Percentiles rank a stretch among this genome's conserved stretches.
phyloP scores from a whole-genome alignment of 2,113 vertebrate genomes.

The Elephantulus edwardii region DNA sequence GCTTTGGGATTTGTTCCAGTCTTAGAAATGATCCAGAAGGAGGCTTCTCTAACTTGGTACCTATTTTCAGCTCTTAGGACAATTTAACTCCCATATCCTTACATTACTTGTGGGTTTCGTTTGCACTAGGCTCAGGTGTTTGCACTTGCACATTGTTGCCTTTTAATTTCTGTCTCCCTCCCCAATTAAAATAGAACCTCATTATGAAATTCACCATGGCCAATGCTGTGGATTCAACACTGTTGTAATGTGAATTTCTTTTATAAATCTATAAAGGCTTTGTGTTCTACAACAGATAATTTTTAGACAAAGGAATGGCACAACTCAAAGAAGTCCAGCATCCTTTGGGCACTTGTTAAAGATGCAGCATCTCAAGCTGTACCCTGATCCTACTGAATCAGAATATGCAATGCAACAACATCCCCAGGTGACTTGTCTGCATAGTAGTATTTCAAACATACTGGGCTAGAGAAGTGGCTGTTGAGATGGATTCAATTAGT shows the following conservation, averaged over 20 bases:
- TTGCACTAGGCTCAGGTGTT: background rate
- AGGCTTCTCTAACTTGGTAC: background rate
- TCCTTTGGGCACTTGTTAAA: background rate
- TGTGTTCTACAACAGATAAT: background rate
- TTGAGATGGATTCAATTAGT: background rate
- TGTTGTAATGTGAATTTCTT: background rate
- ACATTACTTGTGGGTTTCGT: background rate
- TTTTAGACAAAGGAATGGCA: background rate
- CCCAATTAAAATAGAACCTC: background rate
- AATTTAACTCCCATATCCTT: constrained; percentile 20
- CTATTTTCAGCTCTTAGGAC: constrained; percentile 12
- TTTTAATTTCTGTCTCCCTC: background rate
- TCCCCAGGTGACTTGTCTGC: background rate
- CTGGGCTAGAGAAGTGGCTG: background rate
- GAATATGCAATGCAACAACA: constrained; percentile 8
- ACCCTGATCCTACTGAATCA: background rate
- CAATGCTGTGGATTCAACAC: background rate
- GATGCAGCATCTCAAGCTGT: background rate
- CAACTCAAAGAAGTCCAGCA: background rate
- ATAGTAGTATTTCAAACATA: background rate
- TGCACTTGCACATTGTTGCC: background rate
- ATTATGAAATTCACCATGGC: background rate
- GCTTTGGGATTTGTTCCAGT: constrained; percentile 26
- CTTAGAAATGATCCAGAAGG: constrained; percentile 10
- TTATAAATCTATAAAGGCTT: background rate